Evolutionary conservation across 2,113 vertebrate genomes (phyloP), one percentile per base, ranked within the genome.

Genomic region (Prolemur simus): DNA sequence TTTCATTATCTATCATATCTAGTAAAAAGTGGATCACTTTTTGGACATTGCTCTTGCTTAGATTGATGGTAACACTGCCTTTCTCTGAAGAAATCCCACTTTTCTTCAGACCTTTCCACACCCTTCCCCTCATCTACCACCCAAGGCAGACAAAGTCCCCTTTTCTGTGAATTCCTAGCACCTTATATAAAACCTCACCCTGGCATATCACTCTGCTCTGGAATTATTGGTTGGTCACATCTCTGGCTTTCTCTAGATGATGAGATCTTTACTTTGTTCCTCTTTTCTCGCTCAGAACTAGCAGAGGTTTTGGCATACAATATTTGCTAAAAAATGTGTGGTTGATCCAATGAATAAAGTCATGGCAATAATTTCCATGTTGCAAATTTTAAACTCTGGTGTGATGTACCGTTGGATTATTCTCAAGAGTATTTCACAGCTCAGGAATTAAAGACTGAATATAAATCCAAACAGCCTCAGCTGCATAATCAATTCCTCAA

Each of bases 21-120:
- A 92, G 47, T 87, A 89, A 90, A 89, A 49, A 69, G 37, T 52
- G 49, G 93, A 76, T 78, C 29, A 49, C 25, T 92, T 95, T 96
- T 86, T 8, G 2, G 90, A 89, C n/a, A 73, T 52, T 34, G 8
- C 8, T 83, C 25, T 96, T 74, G 18, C n/a, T 96, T 77, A n/a
- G 42, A 58, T 5, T 56, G 58, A 60, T 49, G 42, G 89, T 71
- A 69, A 54, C 34, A 69, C 13, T 69, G 77, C 23, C 39, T 91
- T 29, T 11, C 54, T 34, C 23, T 73, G 32, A 87, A 89, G 45
- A 60, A 87, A 81, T 63, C 47, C 2, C 21, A 73, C 27, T 14
- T 73, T 37, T 81, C 39, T 81, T 85, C 39, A 66, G 29, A 17
- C 7, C 27, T 94, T 89, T 86, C n/a, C 39, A 58, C 14, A 63